Base-by-base conservation (phyloP, 2,888 invertebrate genomes). In the Dryomyza anilis region DNA sequence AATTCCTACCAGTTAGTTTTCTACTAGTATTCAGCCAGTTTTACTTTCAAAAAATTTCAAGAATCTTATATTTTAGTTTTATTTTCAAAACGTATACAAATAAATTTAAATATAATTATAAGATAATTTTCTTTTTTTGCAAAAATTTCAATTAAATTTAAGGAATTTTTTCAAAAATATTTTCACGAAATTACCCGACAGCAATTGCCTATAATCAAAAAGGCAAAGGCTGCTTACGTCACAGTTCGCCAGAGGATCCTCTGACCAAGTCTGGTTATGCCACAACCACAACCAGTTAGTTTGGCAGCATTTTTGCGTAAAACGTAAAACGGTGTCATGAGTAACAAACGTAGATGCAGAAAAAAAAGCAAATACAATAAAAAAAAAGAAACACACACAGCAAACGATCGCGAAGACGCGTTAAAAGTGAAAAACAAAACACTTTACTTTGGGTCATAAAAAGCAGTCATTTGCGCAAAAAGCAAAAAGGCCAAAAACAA, bases 241-340 rank as follows among this genome's bases (percentile, higher is more conserved):
- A 39, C 39, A 39, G 14, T 39, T 12, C 39, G n/a, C n/a, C n/a
- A n/a, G 39, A 39, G 39, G 39, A n/a, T 39, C 39, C 39, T 12
- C 39, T 12, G 7, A 4, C 39, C 39, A 39, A 39, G 12, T n/a
- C 14, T 39, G 39, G n/a, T 7, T 3, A 39, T 7, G 39, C 39
- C 14, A 7, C 39, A n/a, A 39, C 39, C 27, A 10, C 45, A 25
- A 14, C n/a, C 39, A 27, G 25, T 39, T 25, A n/a, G 36, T 36
- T 23, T 10, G 23, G 23, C n/a, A 23, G 21, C 7, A 23, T 23
- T 21, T 21, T 19, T 55, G 39, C 19, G n/a, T 23, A 14, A 39
- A 36, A 23, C 8, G 16, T 21, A 21, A 30, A 58, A 45, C 46
- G 46, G 46, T 58, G 58, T 58, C 58, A 58, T 19, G 58, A 58